Evolutionary conservation across 2,888 invertebrate genomes (phyloP).

Genomic region (Drosophila colorata): DNA sequence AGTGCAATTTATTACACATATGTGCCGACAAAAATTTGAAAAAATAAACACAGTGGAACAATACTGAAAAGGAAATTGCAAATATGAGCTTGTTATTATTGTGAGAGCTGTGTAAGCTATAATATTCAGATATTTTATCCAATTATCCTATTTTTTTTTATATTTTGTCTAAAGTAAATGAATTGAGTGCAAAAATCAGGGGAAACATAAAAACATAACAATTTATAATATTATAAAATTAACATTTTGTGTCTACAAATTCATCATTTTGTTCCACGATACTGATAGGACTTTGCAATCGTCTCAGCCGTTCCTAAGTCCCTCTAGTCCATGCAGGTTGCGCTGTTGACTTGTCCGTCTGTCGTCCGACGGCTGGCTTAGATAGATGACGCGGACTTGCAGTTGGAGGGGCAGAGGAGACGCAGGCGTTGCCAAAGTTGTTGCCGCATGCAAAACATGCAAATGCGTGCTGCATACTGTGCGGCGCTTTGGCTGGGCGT

Average conservation of each 20-base stretch:
- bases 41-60: conserved; percentile 21
- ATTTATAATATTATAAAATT: too few relatives aligned
- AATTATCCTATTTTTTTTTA: too few relatives aligned
- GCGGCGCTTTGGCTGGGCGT: conserved; percentile 47
- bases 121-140: not conserved
- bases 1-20: conserved; percentile 73
- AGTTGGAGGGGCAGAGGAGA: not conserved
- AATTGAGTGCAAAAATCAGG: too few relatives aligned
- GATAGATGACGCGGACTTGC: conserved; percentile 4
- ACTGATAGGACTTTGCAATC: conserved; percentile 9
- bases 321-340: conserved; percentile 56
- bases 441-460: conserved; percentile 41
- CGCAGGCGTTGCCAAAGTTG: conserved; percentile 5
- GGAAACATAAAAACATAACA: too few relatives aligned
- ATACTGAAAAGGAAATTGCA: not conserved
- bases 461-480: conserved; percentile 50
- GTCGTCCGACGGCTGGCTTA: conserved; percentile 39
- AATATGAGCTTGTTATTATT: not conserved
- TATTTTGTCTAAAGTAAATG: too few relatives aligned
- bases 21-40: conserved; percentile 49
- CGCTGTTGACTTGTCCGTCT: conserved; percentile 67
- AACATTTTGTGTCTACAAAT: too few relatives aligned
- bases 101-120: not conserved
- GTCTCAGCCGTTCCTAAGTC: conserved; percentile 47
- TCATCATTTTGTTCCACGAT: conserved; percentile 17